phyloP scores from a whole-genome alignment of 2,113 vertebrate species.

The Rhabdomys dilectus region DNA sequence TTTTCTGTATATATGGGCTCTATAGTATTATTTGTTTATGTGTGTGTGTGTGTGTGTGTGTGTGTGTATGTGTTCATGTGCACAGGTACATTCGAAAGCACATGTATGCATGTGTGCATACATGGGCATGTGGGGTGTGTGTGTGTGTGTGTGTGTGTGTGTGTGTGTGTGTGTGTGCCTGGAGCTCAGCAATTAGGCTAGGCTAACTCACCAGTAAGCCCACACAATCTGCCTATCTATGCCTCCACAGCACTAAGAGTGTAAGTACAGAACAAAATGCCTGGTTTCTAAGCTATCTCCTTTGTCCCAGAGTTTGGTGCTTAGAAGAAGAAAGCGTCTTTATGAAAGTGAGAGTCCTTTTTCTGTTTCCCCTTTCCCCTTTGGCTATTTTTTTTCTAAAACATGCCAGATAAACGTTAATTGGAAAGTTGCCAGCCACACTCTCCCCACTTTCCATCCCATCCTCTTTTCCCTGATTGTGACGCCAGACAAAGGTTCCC shows the following conservation, averaged over 20 bases:
- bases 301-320: neutral
- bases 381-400: neutral
- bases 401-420: neutral
- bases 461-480: accelerated
- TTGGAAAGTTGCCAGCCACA: neutral
- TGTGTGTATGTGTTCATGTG: neutral
- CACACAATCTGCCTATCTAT: neutral
- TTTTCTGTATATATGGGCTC: neutral
- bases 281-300: neutral
- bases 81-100: neutral
- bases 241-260: neutral
- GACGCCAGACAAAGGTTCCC: neutral
- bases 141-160: neutral
- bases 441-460: too few species aligned
- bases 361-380: neutral
- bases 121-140: neutral
- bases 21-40: neutral
- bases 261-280: neutral
- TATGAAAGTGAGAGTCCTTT: neutral
- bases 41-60: neutral
- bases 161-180: neutral
- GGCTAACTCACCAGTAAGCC: neutral
- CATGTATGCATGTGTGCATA: neutral
- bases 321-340: slow-evolving; percentile 19
- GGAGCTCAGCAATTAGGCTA: neutral